A percentile compares a stretch with the other conserved stretches of the same genome.
phyloP scores from a whole-genome alignment of 1,140 invertebrate species.

The Drosophila pseudoananassae region DNA sequence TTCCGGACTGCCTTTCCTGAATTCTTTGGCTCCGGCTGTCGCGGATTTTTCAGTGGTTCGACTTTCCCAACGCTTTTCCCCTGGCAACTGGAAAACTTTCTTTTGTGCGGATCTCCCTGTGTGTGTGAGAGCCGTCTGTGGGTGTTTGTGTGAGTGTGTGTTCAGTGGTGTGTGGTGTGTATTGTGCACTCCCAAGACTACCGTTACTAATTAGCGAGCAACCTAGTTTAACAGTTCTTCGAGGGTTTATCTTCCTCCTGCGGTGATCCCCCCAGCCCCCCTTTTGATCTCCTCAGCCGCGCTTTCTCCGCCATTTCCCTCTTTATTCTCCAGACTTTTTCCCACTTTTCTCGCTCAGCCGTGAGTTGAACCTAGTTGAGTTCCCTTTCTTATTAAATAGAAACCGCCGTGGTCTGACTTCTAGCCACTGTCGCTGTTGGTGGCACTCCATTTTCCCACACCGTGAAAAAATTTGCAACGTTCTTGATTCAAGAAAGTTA shows the following conservation, averaged over 20 bases:
- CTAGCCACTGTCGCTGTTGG: constrained; percentile 41
- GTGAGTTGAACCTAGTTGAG: constrained; percentile 43
- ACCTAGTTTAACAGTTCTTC: constrained; percentile 80
- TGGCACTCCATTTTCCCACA: constrained; percentile 25
- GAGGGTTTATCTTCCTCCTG: constrained; percentile 51
- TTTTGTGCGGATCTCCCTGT: constrained; percentile 36
- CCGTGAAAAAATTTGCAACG: background rate
- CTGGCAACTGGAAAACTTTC: constrained; percentile 43
- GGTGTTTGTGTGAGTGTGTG: constrained; percentile 8
- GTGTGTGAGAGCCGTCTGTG: constrained; percentile 11
- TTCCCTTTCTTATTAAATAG: constrained; percentile 64
- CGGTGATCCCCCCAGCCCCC: constrained; percentile 21
- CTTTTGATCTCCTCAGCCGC: constrained; percentile 6
- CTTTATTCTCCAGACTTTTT: constrained; percentile 5
- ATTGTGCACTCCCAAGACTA: constrained; percentile 70
- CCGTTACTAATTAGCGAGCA: constrained; percentile 76
- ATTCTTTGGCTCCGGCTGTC: constrained; percentile 32
- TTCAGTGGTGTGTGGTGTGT: constrained; percentile 42
- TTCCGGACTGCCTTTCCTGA: constrained; percentile 11
- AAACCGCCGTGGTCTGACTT: constrained; percentile 58
- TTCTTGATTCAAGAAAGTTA: constrained; percentile 1
- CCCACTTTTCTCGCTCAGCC: constrained; percentile 29
- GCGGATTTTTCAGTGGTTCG: constrained; percentile 28
- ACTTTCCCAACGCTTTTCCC: constrained; percentile 11
- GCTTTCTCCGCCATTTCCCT: constrained; percentile 7